Base-by-base conservation (phyloP, 1,140 invertebrate genomes). In the Caenorhabditis tropicalis region DNA sequence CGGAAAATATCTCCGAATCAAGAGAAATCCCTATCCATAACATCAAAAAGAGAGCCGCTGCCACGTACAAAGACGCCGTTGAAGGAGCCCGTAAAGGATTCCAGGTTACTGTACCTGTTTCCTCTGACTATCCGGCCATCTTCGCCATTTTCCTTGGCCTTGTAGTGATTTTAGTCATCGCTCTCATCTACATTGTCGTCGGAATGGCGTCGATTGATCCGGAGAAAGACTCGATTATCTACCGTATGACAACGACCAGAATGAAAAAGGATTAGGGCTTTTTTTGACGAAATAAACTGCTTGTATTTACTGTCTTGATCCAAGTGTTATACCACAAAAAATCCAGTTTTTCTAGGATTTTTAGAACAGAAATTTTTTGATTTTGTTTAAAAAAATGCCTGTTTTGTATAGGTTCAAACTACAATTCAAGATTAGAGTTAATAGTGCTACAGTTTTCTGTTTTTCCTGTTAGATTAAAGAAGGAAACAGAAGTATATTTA, bases 101-200 rank as follows among this genome's bases (percentile, higher is more conserved):
- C 53, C 24, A 82, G 21, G 84, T 82, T 6, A 39, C 56, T 49
- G 89, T 85, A 24, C 88, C 87, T 87, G 51, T 84, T 24, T 81
- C 51, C 49, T 46, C 82, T 6, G 89, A 91, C 29, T 91, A 90
- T 51, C 90, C 90, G 19, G 90, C 90, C 58, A 88, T 87, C 31
- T 91, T 91, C 80, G 88, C 88, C n/a, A 91, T 91, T 60, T 80
- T 91, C 81, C 88, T 88, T 29, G 90, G 90, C 16, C 39, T 91
- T 15, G 83, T 87, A 29, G 83, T 91, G 29, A 80, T 89, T 19
- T 79, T 91, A 5, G 86, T 85, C 24, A 48, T 89, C 10, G 90
- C 86, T 12, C 56, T 91, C 1, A 51, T 87, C 21, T 91, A 91
- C 49, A 91, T 91, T 48, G 89, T 87, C 16, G 90, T 91, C 39